Percentiles rank a stretch among this genome's conserved stretches.
These are phyloP conservation scores for Euwallacea fornicatus DNA, from an alignment of 1,140 invertebrate genomes.

Conservation along the genomic window DNA sequence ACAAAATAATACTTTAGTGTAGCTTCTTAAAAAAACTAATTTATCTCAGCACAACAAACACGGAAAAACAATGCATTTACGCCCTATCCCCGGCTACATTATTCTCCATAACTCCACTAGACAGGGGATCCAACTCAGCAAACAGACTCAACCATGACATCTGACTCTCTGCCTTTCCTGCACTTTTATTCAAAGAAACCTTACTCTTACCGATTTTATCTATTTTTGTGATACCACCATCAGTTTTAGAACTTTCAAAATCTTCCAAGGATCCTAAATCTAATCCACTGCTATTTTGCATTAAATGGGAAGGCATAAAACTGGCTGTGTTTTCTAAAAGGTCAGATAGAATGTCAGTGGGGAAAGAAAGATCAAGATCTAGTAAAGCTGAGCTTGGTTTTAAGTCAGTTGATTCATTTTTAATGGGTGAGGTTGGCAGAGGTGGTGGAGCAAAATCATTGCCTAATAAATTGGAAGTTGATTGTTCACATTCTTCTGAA, in stretches of 20 bases:
- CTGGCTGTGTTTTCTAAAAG: slow-evolving; percentile 41
- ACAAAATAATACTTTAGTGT: no score
- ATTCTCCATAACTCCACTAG: slow-evolving; percentile 64
- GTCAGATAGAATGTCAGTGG: slow-evolving; percentile 28
- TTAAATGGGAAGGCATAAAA: slow-evolving; percentile 51
- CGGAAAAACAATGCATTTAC: slow-evolving; percentile 27
- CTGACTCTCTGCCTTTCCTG: slow-evolving; percentile 46
- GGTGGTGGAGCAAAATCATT: slow-evolving; percentile 42
- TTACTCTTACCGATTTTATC: background rate
- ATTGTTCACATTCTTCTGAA: slow-evolving; percentile 17
- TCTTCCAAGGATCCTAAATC: background rate
- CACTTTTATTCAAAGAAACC: slow-evolving; percentile 9
- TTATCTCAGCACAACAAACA: no score
- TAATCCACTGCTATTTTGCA: slow-evolving; percentile 44
- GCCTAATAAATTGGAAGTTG: slow-evolving; percentile 42
- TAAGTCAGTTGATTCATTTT: slow-evolving; percentile 25
- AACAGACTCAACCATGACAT: slow-evolving; percentile 87
- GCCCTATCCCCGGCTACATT: slow-evolving; percentile 43
- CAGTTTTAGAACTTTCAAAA: background rate
- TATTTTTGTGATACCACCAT: background rate
- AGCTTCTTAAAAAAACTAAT: no score
- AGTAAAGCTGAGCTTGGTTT: slow-evolving; percentile 45
- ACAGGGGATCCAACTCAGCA: slow-evolving; percentile 89
- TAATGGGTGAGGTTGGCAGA: slow-evolving; percentile 13
- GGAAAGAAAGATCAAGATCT: slow-evolving; percentile 43